Evolutionary conservation across 2,888 invertebrate genomes (phyloP).

Genomic region (Leptinotarsa tumamoca): DNA sequence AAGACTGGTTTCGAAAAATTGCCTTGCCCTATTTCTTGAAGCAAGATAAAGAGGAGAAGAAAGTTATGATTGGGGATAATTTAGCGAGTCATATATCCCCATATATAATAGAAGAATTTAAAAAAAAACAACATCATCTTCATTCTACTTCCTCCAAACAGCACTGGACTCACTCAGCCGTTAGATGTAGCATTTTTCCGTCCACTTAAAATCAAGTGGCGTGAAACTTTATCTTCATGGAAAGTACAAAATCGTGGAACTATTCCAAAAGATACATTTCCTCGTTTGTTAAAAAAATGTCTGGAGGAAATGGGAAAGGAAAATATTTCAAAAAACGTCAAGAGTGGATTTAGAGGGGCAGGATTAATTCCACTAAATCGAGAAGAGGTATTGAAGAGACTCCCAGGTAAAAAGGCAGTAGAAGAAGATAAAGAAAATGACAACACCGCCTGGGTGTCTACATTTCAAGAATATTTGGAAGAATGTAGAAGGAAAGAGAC

Average conservation of each 20-base stretch:
- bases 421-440: constrained; percentile 18
- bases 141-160: constrained; percentile 54
- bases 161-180: constrained; percentile 52
- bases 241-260: constrained; percentile 16
- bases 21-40: no score
- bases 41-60: no score
- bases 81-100: constrained; percentile 23
- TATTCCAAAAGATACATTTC: constrained; percentile 22
- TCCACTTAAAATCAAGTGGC: constrained; percentile 21
- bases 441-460: constrained; percentile 22
- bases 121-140: constrained; percentile 51
- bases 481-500: constrained; percentile 19
- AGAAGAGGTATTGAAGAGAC: constrained; percentile 22
- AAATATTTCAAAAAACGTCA: constrained; percentile 24
- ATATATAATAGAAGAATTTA: constrained; percentile 23
- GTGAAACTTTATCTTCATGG: constrained; percentile 6
- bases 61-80: constrained; percentile 29
- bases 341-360: constrained; percentile 24
- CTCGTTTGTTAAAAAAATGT: constrained; percentile 20
- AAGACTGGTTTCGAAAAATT: no score
- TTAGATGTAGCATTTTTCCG: constrained; percentile 42
- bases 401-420: constrained; percentile 16
- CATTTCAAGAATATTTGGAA: constrained; percentile 25
- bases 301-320: constrained; percentile 23
- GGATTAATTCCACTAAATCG: constrained; percentile 24